Conservation (phyloP, 2,113 vertebrate genomes). For the Ageneiosus marmoratus region DNA sequence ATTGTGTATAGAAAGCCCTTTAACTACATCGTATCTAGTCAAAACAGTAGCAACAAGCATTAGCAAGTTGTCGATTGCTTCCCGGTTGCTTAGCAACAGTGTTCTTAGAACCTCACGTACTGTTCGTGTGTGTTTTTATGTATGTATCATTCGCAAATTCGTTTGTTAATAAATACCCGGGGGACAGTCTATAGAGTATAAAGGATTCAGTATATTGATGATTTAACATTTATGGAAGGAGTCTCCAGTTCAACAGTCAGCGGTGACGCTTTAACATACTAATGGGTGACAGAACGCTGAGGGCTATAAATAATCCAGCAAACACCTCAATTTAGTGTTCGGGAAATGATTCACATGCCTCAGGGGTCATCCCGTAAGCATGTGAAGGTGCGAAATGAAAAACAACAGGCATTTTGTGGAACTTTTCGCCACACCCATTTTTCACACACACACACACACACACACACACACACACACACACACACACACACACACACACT, state of each 20-base stretch:
- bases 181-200: no score
- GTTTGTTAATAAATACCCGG: no score
- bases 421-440: not conserved
- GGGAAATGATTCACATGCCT: slow-evolving; percentile 18
- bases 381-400: slow-evolving; percentile 8
- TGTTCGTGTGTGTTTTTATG: no score
- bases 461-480: slow-evolving; percentile 11
- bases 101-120: not conserved
- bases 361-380: slow-evolving; percentile 3
- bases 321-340: slow-evolving; percentile 19
- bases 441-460: not conserved
- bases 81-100: no score
- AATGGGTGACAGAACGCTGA: no score
- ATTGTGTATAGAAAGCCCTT: not conserved
- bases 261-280: not conserved
- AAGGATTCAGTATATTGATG: no score
- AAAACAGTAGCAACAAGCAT: not conserved
- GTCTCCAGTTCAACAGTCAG: not conserved
- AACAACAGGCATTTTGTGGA: not conserved
- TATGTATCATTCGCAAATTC: not conserved
- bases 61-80: not conserved
- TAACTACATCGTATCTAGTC: not conserved
- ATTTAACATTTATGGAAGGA: not conserved
- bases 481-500: slow-evolving; percentile 15
- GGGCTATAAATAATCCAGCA: slow-evolving; percentile 28